A percentile compares a stretch with the other conserved stretches of the same genome.
Conservation (phyloP, 1,140 invertebrate genomes). For the Frieseomelitta varia region DNA sequence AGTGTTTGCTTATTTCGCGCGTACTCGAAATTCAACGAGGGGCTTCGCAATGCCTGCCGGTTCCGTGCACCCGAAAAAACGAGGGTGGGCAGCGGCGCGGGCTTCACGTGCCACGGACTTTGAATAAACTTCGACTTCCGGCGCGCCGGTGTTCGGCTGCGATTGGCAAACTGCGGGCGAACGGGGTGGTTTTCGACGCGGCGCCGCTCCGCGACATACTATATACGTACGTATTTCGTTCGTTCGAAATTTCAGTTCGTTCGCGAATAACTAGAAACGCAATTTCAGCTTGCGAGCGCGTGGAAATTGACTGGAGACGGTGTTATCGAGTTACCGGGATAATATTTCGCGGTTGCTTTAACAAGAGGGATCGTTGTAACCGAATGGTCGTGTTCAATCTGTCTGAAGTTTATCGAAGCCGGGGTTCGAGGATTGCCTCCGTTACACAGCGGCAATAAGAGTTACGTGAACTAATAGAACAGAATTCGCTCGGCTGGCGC, state of each 20-base stretch:
- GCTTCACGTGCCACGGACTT: not conserved
- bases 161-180: not conserved
- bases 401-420: not conserved
- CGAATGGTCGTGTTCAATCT: not conserved
- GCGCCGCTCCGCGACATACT: too few species aligned
- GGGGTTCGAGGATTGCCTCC: not conserved
- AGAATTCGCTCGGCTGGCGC: not conserved
- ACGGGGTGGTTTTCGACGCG: not conserved
- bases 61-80: not conserved
- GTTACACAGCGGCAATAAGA: slow-evolving; percentile 42
- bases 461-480: slow-evolving; percentile 18
- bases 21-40: not conserved
- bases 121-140: not conserved
- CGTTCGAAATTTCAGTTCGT: not conserved
- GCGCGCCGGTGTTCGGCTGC: not conserved
- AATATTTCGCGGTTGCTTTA: slow-evolving; percentile 16
- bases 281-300: not conserved
- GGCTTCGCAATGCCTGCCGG: not conserved
- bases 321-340: not conserved
- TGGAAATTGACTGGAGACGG: not conserved
- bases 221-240: not conserved
- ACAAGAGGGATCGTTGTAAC: not conserved
- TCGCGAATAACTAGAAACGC: not conserved
- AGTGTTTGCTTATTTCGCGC: not conserved
- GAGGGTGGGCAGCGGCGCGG: not conserved